Base-by-base conservation (phyloP, 2,797 vertebrate genomes). In the Chaetophractus vellerosus region DNA sequence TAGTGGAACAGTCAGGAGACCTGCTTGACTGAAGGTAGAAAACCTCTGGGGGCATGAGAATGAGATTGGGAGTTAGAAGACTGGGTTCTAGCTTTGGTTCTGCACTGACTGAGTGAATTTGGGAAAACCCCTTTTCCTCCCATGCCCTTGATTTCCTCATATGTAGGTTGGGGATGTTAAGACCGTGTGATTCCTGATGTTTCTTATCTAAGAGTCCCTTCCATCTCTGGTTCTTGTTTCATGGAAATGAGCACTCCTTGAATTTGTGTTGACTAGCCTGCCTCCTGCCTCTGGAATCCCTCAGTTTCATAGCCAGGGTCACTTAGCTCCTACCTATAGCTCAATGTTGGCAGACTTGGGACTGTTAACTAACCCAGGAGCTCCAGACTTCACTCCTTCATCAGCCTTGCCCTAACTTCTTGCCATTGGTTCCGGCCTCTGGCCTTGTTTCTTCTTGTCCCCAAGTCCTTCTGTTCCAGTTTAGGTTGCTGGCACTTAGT, bases 391-490 rank as follows among this genome's bases (percentile, higher is more conserved):
- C 28, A 52, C 16, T 38, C 23, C n/a, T 16, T 7, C 16, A 50
- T 59, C 23, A 88, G 26, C 36, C 28, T 90, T 71, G 69, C 55
- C 88, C 41, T 72, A 48, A 55, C 50, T 63, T 24, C 91, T 78
- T 31, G 90, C 55, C 76, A 18, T 31, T 45, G 28, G 41, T 75
- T 75, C 45, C 50, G 45, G 45, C 12, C 41, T 31, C 76, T 94
- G 78, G 10, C 48, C 55, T 94, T 81, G 15, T 78, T 95, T 33
- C 63, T 93, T 52, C 63, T 93, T 52, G 11, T 95, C 50, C 78
- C 33, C 23, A 83, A 48, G 64, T 36, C 31, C 41, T 93, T 28
- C 55, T 55, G 45, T 63, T 96, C 69, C 74, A 82, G 24, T 59
- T 83, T 90, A 52, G 57, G 23, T 61, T 74, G 36, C 0, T 72